A percentile compares a stretch with the other conserved stretches of the same genome.
Evolutionary conservation across 2,797 vertebrate genomes (phyloP).

Genomic region (Oreortyx pictus): DNA sequence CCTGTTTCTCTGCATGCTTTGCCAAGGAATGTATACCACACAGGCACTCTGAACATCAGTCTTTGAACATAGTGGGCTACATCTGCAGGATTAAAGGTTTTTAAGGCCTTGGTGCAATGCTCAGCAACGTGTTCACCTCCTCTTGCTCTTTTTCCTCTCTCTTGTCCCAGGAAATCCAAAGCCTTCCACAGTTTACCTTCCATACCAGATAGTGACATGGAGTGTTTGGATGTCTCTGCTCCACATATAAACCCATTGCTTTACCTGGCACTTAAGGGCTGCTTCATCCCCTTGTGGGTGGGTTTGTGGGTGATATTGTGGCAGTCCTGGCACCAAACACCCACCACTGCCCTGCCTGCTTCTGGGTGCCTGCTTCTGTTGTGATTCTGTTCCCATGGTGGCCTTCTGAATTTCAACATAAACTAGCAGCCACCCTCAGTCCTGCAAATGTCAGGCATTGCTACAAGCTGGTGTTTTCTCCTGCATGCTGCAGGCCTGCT

Average conservation of each 20-base stretch:
- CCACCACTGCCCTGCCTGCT: not conserved
- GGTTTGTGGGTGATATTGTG: fast-evolving
- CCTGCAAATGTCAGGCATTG: fast-evolving
- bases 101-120: not conserved
- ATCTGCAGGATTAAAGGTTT: fast-evolving
- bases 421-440: not conserved
- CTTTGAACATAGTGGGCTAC: not conserved
- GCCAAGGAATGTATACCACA: not conserved
- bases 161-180: not conserved
- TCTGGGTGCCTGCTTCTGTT: not conserved
- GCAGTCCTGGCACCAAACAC: fast-evolving
- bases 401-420: not conserved
- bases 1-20: not conserved
- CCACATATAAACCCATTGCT: not conserved
- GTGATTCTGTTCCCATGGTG: fast-evolving
- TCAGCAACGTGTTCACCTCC: not conserved
- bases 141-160: not conserved
- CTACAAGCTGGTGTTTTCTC: not conserved
- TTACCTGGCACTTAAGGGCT: not conserved
- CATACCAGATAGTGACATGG: not conserved
- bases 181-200: not conserved
- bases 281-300: not conserved
- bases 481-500: not conserved
- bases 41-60: not conserved
- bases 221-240: not conserved